Evolutionary conservation across 1,140 invertebrate species (phyloP), one percentile per base, ranked within the genome.

Genomic region (Araneus ventricosus): DNA sequence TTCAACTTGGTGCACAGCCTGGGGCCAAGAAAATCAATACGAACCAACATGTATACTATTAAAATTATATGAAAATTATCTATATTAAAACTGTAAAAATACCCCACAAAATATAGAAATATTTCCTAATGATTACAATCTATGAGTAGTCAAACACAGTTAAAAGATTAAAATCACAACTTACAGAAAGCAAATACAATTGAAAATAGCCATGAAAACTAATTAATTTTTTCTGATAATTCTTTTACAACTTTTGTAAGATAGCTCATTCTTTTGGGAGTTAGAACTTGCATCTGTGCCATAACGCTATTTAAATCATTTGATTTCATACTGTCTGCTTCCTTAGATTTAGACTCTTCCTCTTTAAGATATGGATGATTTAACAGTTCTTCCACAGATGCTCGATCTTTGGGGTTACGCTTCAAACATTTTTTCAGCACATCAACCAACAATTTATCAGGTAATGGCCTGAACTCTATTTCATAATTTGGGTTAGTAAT

Each of bases 401-500:
- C 97, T 92, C 98, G 96, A 39, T 96, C 95, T 94, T 97, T 97
- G 3, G 97, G 96, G 95, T 98, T 96, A 93, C 97, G 95, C 80
- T 96, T 96, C n/a, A 98, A 96, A 95, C 98, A 98, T 93, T 95
- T 95, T 95, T 96, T 95, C 41, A 96, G 94, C 27, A 95, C 95
- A 94, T 96, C 95, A 14, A 96, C 34, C 1, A 96, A 86, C 24
- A 95, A 92, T 61, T 93, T 92, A 92, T 96, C 95, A 6, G 94
- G 94, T 95, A 95, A 95, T 94, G 95, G 94, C 8, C 97, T 97
- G 95, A 98, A 99, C 30, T 97, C 95, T 93, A 99, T 99, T 61
- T 95, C 95, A 84, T 97, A 96, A 22, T 97, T 96, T 17, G 97
- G 97, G 96, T 98, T 97, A 4, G 97, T 96, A 88, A 99, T 99